phyloP scores from a whole-genome alignment of 2,888 invertebrate genomes.

The Andrena chrysosceles region DNA sequence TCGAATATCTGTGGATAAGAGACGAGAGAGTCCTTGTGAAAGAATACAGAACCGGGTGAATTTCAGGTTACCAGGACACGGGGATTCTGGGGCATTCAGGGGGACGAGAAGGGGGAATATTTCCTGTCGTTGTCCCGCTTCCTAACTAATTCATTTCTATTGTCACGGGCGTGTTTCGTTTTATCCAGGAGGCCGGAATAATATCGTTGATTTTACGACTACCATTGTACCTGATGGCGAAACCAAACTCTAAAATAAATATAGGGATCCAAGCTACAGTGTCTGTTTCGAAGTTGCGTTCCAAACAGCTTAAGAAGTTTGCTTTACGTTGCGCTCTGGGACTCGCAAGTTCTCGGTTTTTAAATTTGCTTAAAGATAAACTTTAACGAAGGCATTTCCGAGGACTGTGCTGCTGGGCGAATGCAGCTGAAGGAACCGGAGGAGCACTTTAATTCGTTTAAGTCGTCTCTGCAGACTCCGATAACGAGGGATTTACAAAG shows the following conservation, averaged over 20 bases:
- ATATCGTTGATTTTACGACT: not conserved
- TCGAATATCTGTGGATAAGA: conserved; percentile 5
- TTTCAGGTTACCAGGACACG: conserved; percentile 56
- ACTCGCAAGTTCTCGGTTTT: not conserved
- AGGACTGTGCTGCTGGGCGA: not conserved
- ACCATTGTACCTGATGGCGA: not conserved
- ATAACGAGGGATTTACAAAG: not conserved
- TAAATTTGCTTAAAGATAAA: conserved; percentile 1
- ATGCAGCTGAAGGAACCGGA: conserved; percentile 1
- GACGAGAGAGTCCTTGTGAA: conserved; percentile 25
- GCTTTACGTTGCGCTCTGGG: not conserved
- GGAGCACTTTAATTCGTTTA: conserved; percentile 15
- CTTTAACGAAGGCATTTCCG: conserved; percentile 2
- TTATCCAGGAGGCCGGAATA: not conserved
- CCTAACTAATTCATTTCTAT: conserved; percentile 50
- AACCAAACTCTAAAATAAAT: not conserved
- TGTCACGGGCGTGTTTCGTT: conserved; percentile 18
- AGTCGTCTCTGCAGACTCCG: not conserved
- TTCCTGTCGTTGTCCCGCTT: conserved; percentile 51
- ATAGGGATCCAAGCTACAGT: not conserved
- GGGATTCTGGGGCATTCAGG: conserved; percentile 31
- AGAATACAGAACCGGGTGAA: conserved; percentile 10
- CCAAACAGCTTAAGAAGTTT: conserved; percentile 1
- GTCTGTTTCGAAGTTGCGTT: not conserved
- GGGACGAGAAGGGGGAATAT: not conserved